Evolutionary conservation across 1,140 invertebrate species (phyloP).

Genomic region (Drosophila arawakana): DNA sequence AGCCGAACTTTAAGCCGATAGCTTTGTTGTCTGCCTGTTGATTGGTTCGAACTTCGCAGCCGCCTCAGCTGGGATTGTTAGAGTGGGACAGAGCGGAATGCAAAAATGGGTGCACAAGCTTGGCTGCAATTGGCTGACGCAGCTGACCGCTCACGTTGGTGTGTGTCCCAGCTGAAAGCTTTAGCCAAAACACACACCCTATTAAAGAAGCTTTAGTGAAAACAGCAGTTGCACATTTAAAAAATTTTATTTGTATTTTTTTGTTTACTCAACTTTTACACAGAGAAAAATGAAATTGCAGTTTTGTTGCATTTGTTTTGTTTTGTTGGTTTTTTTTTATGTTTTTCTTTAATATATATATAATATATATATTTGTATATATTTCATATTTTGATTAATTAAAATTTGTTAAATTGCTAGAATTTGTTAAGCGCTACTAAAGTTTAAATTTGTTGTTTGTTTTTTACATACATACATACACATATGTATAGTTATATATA

Average conservation of each 20-base stretch:
- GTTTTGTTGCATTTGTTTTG: slow-evolving; percentile 66
- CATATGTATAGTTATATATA: slow-evolving; percentile 30
- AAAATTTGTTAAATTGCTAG: slow-evolving; percentile 83
- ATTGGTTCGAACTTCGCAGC: slow-evolving; percentile 28
- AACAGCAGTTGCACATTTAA: slow-evolving; percentile 64
- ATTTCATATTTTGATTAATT: slow-evolving; percentile 77
- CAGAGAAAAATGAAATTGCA: slow-evolving; percentile 80
- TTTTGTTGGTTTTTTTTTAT: slow-evolving; percentile 18
- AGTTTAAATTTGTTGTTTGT: slow-evolving; percentile 72
- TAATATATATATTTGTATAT: slow-evolving; percentile 11
- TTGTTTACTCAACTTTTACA: slow-evolving; percentile 80
- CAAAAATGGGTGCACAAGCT: background rate
- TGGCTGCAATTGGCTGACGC: slow-evolving; percentile 6
- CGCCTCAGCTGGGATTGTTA: background rate
- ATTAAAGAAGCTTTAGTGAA: background rate
- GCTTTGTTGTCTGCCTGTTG: slow-evolving; percentile 3
- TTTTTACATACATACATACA: slow-evolving; percentile 37
- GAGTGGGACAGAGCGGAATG: background rate
- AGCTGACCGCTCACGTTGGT: background rate
- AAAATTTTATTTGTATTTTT: slow-evolving; percentile 65
- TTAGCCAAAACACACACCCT: slow-evolving; percentile 17
- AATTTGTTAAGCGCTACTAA: slow-evolving; percentile 83
- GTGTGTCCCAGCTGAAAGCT: slow-evolving; percentile 14
- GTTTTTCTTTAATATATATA: slow-evolving; percentile 33
- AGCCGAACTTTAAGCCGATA: slow-evolving; percentile 10